A percentile compares a stretch with the other conserved stretches of the same genome.
These are phyloP conservation scores for Phaetusa simplex DNA, from an alignment of 2,113 vertebrate species.

Conservation along the genomic window DNA sequence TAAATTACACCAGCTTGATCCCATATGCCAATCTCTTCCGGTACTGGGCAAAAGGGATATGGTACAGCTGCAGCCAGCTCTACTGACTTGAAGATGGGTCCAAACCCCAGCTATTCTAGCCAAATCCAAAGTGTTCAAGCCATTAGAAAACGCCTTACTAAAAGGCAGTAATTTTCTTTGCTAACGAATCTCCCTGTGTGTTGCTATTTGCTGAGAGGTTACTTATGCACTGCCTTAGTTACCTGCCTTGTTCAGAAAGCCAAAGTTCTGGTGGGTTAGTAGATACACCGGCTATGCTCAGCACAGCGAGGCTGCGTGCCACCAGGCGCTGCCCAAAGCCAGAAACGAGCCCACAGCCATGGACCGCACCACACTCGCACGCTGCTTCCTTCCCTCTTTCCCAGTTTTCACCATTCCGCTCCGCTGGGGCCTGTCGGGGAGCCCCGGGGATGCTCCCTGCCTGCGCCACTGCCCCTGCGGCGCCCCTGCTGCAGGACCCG, in stretches of 20 bases:
- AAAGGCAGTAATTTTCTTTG: neutral
- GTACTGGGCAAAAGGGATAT: neutral
- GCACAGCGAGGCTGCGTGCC: neutral
- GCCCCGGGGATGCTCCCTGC: neutral
- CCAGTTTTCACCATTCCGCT: neutral
- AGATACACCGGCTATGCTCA: neutral
- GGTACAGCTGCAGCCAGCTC: neutral
- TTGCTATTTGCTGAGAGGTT: neutral
- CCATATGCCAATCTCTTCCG: neutral
- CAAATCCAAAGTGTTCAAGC: neutral
- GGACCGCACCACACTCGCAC: neutral
- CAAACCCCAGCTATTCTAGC: neutral
- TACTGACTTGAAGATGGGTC: neutral
- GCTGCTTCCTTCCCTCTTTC: neutral
- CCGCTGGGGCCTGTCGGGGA: rapidly evolving
- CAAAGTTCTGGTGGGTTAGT: neutral
- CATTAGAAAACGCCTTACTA: neutral
- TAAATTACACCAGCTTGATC: neutral
- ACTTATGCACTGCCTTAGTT: too few species aligned
- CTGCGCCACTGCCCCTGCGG: rapidly evolving
- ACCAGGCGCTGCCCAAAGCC: neutral
- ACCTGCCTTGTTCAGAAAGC: neutral
- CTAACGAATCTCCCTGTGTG: neutral
- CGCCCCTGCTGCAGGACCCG: neutral
- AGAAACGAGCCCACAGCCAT: neutral